phyloP scores from a whole-genome alignment of 2,113 vertebrate genomes.

The Neodontobutis hainanensis region DNA sequence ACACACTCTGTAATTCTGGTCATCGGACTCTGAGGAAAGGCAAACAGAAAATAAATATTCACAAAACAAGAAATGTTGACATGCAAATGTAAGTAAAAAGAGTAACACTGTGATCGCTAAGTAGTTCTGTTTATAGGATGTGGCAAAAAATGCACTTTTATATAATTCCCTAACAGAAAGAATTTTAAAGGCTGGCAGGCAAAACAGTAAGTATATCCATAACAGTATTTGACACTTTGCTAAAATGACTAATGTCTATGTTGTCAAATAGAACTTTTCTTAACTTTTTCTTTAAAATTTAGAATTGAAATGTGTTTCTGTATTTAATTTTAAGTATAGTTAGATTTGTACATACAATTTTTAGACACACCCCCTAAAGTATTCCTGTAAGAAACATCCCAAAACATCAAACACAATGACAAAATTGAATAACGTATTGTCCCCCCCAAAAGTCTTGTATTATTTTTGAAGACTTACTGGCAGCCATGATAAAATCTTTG shows the following conservation, averaged over 20 bases:
- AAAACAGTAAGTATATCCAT: background rate
- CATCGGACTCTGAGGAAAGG: slow-evolving; percentile 87
- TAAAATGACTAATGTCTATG: too few relatives aligned
- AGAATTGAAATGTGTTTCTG: too few relatives aligned
- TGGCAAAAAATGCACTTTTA: background rate
- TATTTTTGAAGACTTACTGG: slow-evolving; percentile 87
- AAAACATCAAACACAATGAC: too few relatives aligned
- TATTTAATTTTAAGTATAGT: too few relatives aligned
- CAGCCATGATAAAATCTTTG: slow-evolving; percentile 97
- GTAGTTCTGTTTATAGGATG: background rate
- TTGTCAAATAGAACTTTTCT: too few relatives aligned
- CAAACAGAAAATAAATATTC: background rate
- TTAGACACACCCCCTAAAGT: too few relatives aligned
- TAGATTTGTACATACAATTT: too few relatives aligned
- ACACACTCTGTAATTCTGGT: slow-evolving; percentile 95
- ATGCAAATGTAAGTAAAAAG: background rate
- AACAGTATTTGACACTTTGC: too few relatives aligned
- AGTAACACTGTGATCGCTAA: background rate
- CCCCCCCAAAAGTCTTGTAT: background rate
- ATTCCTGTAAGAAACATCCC: too few relatives aligned
- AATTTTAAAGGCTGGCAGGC: too few relatives aligned
- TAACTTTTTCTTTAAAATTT: too few relatives aligned
- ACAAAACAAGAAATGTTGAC: background rate
- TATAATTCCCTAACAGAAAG: background rate
- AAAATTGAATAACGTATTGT: too few relatives aligned